Evolutionary conservation across 1,140 invertebrate species (phyloP), one percentile per base, ranked within the genome.

Genomic region (Drusus annulatus): DNA sequence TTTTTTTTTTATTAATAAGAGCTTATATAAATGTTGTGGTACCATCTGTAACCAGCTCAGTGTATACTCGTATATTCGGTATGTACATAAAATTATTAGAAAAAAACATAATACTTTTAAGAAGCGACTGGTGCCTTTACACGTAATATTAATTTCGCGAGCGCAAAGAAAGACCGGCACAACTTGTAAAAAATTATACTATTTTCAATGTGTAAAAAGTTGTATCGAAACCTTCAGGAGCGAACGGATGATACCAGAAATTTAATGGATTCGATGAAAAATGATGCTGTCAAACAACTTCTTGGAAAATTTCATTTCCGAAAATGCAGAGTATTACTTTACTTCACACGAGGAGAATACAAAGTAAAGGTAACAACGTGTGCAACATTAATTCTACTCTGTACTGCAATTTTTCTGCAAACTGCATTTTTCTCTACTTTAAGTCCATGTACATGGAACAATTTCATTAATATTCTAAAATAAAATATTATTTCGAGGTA

Each of bases 321-420:
- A 51, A 71, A 71, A 51, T 68, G 45, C 68, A 52, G 19, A 71
- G 25, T 71, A 71, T 71, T 54, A 71, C 21, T 50, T 51, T 28
- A 51, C 68, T 51, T 19, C 23, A 60, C 23, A 60, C 23, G 17
- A 36, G 63, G 10, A n/a, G 31, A 45, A 68, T 68, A 68, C 17
- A 68, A 68, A 68, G 10, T 31, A 68, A n/a, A 4, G 62, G 36
- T 52, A 69, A 68, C 45, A 52, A 51, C 50, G 36, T 50, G 36
- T 6, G 31, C 13, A 71, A 52, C 45, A 71, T 71, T 71, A 52
- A 51, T 71, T 8, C 25, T 28, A 15, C 19, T 10, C 52, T 23
- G 23, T 52, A 28, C 8, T 65, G 62, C 68, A 50, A 69, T 51
- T 71, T n/a, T 50, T 19, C 45, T 2, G 68, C 7, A 25, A n/a